Base-by-base conservation (phyloP, 1,140 invertebrate genomes). In the Nephotettix cincticeps region DNA sequence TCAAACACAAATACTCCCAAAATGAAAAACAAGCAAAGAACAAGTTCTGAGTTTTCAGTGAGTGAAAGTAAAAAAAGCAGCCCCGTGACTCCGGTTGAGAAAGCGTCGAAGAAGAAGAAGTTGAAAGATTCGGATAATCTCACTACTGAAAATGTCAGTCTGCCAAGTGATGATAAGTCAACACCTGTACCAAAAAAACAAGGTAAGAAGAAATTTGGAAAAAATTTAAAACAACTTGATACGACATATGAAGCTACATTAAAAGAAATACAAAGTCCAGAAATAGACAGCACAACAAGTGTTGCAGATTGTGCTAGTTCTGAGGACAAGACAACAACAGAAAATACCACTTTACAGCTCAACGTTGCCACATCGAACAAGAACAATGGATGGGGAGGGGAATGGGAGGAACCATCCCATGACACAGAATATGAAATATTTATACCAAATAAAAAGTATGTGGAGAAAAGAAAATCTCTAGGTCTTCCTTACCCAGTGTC, bases 381-480 rank as follows among this genome's bases (percentile, higher is more conserved):
- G 28, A 61, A 61, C 23, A 61, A 61, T 27, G 56, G 56, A 27
- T 61, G 56, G 56, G 56, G 56, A 14, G 56, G 56, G 6, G 56
- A 61, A 29, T 61, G 56, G 56, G 56, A 61, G 9, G 56, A 25
- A 25, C 2, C 14, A 25, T 9, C 13, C 4, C 9, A 61, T 6
- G 56, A 61, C 28, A 25, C 6, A 27, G 56, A 61, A 27, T 61
- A 61, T 27, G 56, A 61, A 27, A 61, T 61, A 61, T 61, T 61
- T 29, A 61, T 61, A 27, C 56, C 56, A 4, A 61, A 61, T 25
- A 61, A 61, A n/a, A 61, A 61, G 23, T 61, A 61, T 61, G 56
- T 61, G 11, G 56, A 61, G n/a, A 61, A 61, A 29, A 61, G 56
- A 61, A 61, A 61, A 28, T 61, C 56, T 6, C 56, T 61, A 2